Base-by-base conservation (phyloP, 1,140 invertebrate species). In the Formica selysi region DNA sequence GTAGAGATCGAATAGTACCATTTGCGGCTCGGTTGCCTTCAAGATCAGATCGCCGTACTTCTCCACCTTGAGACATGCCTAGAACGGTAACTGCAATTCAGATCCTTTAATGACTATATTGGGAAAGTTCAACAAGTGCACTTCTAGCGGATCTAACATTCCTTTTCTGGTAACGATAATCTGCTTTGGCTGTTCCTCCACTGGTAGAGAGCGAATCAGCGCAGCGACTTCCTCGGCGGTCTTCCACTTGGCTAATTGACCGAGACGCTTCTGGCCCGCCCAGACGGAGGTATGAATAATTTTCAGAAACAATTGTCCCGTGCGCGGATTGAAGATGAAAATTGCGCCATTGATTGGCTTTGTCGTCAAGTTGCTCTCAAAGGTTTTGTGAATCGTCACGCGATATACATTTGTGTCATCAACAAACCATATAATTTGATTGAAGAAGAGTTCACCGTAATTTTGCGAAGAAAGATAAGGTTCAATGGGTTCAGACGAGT, bases 71-170 rank as follows among this genome's bases (percentile, higher is more conserved):
- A 99, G 96, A 95, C 99, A 99, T 16, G 99, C 99, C 94, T 99
- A 99, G 98, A 99, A 99, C 0, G 99, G 99, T 87, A 99, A 94
- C 95, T 99, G 99, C 70, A 99, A 95, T 94, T 99, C 99, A 3
- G 99, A 99, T 1, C 99, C 99, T 95, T 99, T 99, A 95, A 99
- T 99, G 19, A 99, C 99, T 95, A 99, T 99, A 94, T 99, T 99
- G 0, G 99, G 99, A 95, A 99, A 99, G 95, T 99, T 99, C 0
- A 99, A 96, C 92, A 99, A 97, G 96, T 99, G 99, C 36, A 99
- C 98, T 96, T 99, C 99, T 59, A 99, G 96, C 0, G 99, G 99
- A 97, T 99, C 99, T 96, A 99, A 98, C 99, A 99, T 99, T 94
- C 99, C 99, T 93, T 99, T 99, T 92, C 99, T 96, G 0, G 99